Evolutionary conservation across 2,797 vertebrate genomes (phyloP), one percentile per base, ranked within the genome.

Genomic region (Aphelocoma californica): DNA sequence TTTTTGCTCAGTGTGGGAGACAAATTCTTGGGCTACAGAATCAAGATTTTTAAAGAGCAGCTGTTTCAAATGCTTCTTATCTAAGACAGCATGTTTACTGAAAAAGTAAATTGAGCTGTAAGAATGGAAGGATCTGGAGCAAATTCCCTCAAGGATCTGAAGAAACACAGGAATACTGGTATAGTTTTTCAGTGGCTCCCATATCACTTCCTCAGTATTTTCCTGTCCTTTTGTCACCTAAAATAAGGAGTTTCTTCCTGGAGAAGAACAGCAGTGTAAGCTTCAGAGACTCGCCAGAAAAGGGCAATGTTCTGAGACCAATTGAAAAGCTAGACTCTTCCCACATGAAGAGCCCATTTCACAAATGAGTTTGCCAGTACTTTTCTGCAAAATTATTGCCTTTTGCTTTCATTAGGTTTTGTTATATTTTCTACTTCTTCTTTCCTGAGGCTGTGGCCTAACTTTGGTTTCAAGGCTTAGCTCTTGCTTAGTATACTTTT

Each of bases 221-320:
- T 60, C 28, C 6, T 17, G 3, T 13, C 1, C 0, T 74, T 66
- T 70, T 50, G 9, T 34, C 8, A 19, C 2, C 10, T 74, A 12
- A 15, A 72, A 79, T 45, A 62, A 36, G 5, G 5, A 74, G 6
- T 44, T 87, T 54, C 9, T 66, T 79, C 17, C 40, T 14, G 4
- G 4, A 66, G 36, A 21, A 54, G 36, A 61, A 25, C 5, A 54
- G 3, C 17, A 38, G 2, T 17, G 48, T 42, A 36, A 66, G 10
- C 10, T 88, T 65, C 40, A 53, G 38, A 71, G 21, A 20, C 3
- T 38, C 12, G 19, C 2, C 11, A 71, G 24, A 81, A 64, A 67
- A 5, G 2, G 5, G 5, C 51, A 72, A 38, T 40, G 3, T 57
- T 48, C 28, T 61, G 21, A 69, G 11, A 65, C 7, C 3, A 44